phyloP scores from a whole-genome alignment of 2,113 vertebrate species.

The Thalassarche chlororhynchos region DNA sequence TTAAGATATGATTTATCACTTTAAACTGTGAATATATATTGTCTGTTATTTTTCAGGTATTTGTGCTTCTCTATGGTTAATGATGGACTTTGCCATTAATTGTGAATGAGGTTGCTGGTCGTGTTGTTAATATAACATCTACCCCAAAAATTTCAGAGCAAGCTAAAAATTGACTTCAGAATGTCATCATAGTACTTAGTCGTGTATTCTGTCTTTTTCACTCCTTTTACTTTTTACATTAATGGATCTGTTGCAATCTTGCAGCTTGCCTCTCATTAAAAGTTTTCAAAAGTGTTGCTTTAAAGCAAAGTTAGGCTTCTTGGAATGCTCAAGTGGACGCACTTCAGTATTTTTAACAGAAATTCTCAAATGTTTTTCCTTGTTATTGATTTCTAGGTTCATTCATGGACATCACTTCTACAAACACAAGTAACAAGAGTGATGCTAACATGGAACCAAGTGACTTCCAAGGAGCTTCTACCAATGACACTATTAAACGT shows the following conservation, averaged over 20 bases:
- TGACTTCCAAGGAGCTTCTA: conserved; percentile 87
- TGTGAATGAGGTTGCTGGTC: background rate
- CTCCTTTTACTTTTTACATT: background rate
- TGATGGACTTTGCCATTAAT: background rate
- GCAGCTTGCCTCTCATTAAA: background rate
- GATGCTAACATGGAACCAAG: conserved; percentile 89
- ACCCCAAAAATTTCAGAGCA: background rate
- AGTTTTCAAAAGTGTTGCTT: background rate
- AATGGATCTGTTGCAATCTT: background rate
- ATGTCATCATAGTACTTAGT: background rate
- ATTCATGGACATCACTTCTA: conserved; percentile 89
- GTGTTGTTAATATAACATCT: background rate
- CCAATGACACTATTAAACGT: conserved; percentile 97
- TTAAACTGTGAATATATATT: background rate
- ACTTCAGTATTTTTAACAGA: background rate
- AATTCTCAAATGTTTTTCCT: background rate
- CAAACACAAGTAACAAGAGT: conserved; percentile 93
- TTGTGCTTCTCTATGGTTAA: background rate
- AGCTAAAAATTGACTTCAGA: background rate
- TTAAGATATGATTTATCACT: background rate
- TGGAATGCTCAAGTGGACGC: background rate
- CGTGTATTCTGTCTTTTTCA: background rate
- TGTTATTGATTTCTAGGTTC: conserved; percentile 79
- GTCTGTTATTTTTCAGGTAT: background rate
- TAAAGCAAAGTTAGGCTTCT: background rate